phyloP scores from a whole-genome alignment of 2,113 vertebrate genomes.

The Zootoca vivipara region DNA sequence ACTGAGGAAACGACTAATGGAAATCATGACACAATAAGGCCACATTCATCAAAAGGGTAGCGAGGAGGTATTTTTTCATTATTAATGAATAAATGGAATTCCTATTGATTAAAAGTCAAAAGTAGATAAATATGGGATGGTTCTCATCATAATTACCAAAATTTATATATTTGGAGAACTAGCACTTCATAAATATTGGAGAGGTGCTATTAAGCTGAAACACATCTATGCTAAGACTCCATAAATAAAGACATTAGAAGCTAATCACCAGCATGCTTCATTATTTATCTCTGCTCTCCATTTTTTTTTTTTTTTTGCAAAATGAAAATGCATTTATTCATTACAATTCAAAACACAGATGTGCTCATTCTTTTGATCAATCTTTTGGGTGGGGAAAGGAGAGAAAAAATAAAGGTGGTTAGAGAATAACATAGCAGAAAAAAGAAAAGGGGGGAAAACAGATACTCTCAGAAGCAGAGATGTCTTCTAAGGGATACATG shows the following conservation, averaged over 20 bases:
- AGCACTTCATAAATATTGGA: conserved; percentile 60
- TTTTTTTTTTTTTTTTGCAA: conserved; percentile 31
- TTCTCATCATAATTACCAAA: conserved; percentile 51
- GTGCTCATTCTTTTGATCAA: conserved; percentile 10
- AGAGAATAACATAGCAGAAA: conserved; percentile 13
- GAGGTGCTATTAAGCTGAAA: conserved; percentile 49
- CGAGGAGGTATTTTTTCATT: conserved; percentile 45
- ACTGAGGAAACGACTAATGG: conserved; percentile 18
- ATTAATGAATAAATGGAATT: conserved; percentile 63
- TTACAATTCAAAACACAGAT: conserved; percentile 45
- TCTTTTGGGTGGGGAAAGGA: conserved; percentile 16
- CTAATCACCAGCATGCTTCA: conserved; percentile 52
- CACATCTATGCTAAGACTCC: conserved; percentile 39
- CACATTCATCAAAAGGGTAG: conserved; percentile 52
- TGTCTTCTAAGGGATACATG: conserved; percentile 25
- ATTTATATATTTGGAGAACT: conserved; percentile 61
- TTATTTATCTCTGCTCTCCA: conserved; percentile 55
- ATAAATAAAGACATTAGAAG: conserved; percentile 58
- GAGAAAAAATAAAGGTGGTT: not conserved
- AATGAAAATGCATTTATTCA: conserved; percentile 44
- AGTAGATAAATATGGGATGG: conserved; percentile 60
- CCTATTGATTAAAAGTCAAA: conserved; percentile 64
- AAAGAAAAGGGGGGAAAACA: not conserved
- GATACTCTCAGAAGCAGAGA: conserved; percentile 25
- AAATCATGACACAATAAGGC: conserved; percentile 48